These are phyloP conservation scores for Zaprionus tsacasi DNA, from an alignment of 1,140 invertebrate genomes.

Conservation along the genomic window DNA sequence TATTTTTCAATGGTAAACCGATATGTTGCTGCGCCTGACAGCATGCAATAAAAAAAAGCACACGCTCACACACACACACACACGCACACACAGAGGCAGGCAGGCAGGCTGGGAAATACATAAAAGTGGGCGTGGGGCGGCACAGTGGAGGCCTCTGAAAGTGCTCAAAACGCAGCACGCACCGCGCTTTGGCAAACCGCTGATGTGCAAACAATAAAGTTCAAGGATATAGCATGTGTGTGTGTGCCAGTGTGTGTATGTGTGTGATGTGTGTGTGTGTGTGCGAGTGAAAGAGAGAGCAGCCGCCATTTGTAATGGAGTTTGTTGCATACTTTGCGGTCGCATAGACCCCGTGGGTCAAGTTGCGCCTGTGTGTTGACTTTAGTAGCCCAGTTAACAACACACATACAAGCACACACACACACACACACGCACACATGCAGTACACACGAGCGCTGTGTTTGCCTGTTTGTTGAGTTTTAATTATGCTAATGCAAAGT, in stretches of 20 bases:
- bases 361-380: constrained; percentile 62
- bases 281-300: neutral
- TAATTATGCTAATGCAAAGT: constrained; percentile 82
- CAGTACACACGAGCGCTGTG: constrained; percentile 18
- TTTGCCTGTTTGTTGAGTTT: constrained; percentile 69
- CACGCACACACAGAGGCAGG: neutral
- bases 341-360: constrained; percentile 61
- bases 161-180: constrained; percentile 56
- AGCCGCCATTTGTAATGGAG: constrained; percentile 54
- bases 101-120: constrained; percentile 5
- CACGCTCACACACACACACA: constrained; percentile 25
- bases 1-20: constrained; percentile 76
- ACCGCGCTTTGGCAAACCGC: constrained; percentile 63
- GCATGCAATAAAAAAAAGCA: constrained; percentile 69
- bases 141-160: constrained; percentile 46
- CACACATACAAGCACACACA: constrained; percentile 11
- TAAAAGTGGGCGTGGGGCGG: constrained; percentile 45
- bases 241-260: constrained; percentile 8
- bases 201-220: constrained; percentile 84
- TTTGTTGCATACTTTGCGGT: constrained; percentile 66
- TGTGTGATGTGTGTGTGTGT: constrained; percentile 11
- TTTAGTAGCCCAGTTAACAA: constrained; percentile 63
- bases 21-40: constrained; percentile 77
- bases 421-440: constrained; percentile 8
- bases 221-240: constrained; percentile 65